Percentiles rank a stretch among this genome's conserved stretches.
Conservation (phyloP, 1,140 invertebrate species). For the Bombus impatiens region DNA sequence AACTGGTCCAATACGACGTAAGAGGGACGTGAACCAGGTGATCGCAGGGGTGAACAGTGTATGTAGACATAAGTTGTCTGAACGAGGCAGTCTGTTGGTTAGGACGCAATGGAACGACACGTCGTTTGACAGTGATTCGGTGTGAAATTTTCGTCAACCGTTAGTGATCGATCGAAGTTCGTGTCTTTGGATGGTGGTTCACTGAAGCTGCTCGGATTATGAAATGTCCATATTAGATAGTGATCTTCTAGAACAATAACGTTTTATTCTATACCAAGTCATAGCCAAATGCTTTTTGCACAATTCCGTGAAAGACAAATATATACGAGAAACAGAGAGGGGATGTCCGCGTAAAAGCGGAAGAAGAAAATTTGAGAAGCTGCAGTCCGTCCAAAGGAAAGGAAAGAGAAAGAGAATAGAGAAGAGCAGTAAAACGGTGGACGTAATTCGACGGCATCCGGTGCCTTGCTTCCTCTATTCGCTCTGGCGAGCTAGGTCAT, state of each 20-base stretch:
- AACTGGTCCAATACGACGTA: not conserved
- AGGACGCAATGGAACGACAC: not conserved
- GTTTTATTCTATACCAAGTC: too few species aligned
- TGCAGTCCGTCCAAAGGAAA: conserved; percentile 51
- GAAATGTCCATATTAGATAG: not conserved
- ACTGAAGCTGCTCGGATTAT: not conserved
- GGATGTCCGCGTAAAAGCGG: not conserved
- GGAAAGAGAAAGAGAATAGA: not conserved
- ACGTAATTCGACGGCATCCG: conserved; percentile 14
- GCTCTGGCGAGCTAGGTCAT: conserved; percentile 1
- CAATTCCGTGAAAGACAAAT: not conserved
- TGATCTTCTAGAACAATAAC: not conserved
- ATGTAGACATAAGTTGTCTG: not conserved
- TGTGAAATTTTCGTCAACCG: not conserved
- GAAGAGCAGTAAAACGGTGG: not conserved
- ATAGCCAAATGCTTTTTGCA: too few species aligned
- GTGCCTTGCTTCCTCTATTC: not conserved
- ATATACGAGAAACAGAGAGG: too few species aligned
- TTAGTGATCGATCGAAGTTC: not conserved
- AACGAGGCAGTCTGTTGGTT: not conserved
- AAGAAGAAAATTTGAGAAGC: conserved; percentile 3
- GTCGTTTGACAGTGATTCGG: conserved; percentile 23
- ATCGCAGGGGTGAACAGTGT: not conserved
- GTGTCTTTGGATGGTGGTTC: not conserved
- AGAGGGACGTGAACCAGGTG: too few species aligned